Percentiles rank a stretch among this genome's conserved stretches.
Evolutionary conservation across 2,113 vertebrate genomes (phyloP).

Genomic region (Podiceps cristatus): DNA sequence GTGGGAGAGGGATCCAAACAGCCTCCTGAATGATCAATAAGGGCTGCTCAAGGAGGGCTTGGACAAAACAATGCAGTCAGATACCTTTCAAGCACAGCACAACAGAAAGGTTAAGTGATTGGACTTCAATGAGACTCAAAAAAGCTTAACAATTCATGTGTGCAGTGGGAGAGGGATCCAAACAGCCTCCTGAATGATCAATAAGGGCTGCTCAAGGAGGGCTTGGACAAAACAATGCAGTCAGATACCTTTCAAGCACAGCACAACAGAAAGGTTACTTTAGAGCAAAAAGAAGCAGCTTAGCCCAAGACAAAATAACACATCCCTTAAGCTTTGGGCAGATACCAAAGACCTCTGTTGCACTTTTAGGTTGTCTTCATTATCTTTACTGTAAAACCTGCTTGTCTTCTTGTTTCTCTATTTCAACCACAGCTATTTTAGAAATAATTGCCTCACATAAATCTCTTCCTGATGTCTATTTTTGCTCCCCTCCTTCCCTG

Average conservation of each 20-base stretch:
- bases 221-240: background rate
- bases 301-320: background rate
- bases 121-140: background rate
- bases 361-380: background rate
- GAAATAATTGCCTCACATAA: background rate
- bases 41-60: background rate
- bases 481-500: background rate
- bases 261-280: background rate
- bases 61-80: background rate
- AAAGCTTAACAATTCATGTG: background rate
- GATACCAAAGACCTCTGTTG: background rate
- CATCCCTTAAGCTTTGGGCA: background rate
- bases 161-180: background rate
- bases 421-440: conserved; percentile 1
- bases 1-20: background rate
- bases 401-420: background rate
- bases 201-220: background rate
- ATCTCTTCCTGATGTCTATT: background rate
- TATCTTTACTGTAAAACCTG: background rate
- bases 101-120: background rate
- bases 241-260: background rate
- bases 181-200: background rate
- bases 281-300: background rate
- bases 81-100: background rate
- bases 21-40: background rate